Conservation (phyloP, 1,140 invertebrate species). For the Holcopasites calliopsidis region DNA sequence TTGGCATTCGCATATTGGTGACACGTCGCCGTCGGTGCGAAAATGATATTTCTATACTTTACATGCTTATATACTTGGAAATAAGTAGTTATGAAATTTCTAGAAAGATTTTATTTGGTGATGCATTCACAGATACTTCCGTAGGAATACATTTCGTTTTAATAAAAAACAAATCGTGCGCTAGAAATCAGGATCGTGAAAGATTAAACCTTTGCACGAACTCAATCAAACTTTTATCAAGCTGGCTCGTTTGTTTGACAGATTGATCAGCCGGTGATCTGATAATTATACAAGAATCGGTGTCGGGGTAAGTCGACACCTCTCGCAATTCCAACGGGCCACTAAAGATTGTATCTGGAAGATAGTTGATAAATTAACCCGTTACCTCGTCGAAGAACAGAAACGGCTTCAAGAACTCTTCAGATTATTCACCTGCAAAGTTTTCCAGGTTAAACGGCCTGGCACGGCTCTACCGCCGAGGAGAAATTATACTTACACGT, state of each 20-base stretch:
- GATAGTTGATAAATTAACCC: slow-evolving; percentile 14
- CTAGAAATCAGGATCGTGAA: background rate
- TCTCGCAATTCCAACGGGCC: background rate
- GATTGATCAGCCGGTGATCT: background rate
- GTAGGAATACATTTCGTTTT: background rate
- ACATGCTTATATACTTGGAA: no score
- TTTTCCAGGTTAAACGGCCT: slow-evolving; percentile 25
- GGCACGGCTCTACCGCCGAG: slow-evolving; percentile 5
- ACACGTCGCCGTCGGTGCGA: no score
- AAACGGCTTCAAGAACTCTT: slow-evolving; percentile 28
- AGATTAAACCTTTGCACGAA: background rate
- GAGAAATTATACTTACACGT: slow-evolving; percentile 44
- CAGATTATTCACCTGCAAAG: slow-evolving; percentile 28
- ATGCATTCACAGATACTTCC: no score
- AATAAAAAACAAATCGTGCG: background rate
- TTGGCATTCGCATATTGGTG: background rate
- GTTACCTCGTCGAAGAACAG: slow-evolving; percentile 24
- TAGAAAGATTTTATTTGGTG: no score
- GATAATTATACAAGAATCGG: background rate
- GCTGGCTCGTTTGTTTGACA: background rate
- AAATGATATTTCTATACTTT: no score
- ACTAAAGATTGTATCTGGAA: slow-evolving; percentile 28
- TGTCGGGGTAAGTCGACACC: background rate
- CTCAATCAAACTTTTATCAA: slow-evolving; percentile 24
- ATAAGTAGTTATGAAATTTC: no score